Evolutionary conservation across 2,113 vertebrate genomes (phyloP).

Genomic region (Odontophorus gujanensis): DNA sequence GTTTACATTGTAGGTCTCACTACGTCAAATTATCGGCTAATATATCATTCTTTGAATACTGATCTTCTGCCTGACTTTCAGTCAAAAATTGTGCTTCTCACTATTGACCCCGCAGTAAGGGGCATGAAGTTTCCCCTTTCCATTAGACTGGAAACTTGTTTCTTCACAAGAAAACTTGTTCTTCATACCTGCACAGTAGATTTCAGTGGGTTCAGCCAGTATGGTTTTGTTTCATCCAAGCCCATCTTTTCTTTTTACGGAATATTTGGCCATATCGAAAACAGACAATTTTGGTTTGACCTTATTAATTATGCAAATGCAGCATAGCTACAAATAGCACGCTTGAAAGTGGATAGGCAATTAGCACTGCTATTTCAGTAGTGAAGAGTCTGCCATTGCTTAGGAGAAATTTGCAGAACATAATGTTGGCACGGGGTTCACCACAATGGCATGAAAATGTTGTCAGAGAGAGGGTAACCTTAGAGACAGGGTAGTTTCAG

Average conservation of each 20-base stretch:
- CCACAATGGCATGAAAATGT: fast-evolving
- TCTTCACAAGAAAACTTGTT: background rate
- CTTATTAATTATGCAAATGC: background rate
- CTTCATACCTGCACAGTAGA: background rate
- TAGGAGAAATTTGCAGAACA: background rate
- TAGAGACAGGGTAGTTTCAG: background rate
- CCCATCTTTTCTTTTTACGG: background rate
- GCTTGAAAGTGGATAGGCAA: background rate
- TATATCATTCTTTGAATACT: background rate
- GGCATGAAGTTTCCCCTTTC: background rate
- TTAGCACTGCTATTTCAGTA: background rate
- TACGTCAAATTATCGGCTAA: background rate
- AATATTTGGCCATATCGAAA: background rate
- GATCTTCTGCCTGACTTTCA: background rate
- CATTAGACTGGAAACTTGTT: background rate
- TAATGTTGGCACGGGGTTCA: fast-evolving
- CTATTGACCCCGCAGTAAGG: background rate
- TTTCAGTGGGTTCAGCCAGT: background rate
- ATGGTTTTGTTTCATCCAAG: background rate
- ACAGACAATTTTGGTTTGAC: background rate
- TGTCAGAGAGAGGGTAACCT: background rate
- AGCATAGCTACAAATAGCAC: background rate
- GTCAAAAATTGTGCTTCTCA: background rate
- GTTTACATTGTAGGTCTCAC: background rate
- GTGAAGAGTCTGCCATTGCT: background rate